phyloP scores from a whole-genome alignment of 1,140 invertebrate species.

The Protaetia brevitarsis region DNA sequence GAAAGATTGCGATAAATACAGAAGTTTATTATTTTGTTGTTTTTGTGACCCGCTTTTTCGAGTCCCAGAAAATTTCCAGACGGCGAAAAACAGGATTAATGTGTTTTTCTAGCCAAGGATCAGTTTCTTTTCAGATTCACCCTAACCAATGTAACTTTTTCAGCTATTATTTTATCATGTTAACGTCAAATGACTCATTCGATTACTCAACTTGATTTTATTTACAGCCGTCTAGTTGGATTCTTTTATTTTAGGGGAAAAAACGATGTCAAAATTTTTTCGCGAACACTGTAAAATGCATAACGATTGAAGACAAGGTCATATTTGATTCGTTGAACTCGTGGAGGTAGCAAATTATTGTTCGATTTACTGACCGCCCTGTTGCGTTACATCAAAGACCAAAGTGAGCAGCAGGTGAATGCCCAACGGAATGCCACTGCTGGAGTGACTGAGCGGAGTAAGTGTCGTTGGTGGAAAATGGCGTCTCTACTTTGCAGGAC shows the following conservation, averaged over 20 bases:
- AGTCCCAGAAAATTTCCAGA: neutral
- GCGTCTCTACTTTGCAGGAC: neutral
- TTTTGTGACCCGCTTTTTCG: neutral
- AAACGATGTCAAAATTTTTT: neutral
- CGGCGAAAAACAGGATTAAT: constrained; percentile 6
- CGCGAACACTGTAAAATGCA: neutral
- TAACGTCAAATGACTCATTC: too few relatives aligned
- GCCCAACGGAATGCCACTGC: constrained; percentile 8
- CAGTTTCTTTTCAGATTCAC: neutral
- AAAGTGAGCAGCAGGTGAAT: constrained; percentile 22
- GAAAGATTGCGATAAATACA: neutral
- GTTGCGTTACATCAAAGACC: neutral
- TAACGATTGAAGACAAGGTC: neutral
- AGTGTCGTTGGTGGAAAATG: too few relatives aligned
- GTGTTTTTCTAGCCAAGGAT: neutral
- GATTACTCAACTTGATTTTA: too few relatives aligned
- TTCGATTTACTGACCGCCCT: neutral
- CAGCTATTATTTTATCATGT: too few relatives aligned
- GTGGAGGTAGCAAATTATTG: neutral
- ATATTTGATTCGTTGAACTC: neutral
- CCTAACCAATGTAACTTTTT: too few relatives aligned
- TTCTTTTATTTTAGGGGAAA: too few relatives aligned
- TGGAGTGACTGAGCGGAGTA: neutral
- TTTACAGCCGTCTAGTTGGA: too few relatives aligned
- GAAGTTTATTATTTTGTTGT: constrained; percentile 17